Evolutionary conservation across 2,113 vertebrate genomes (phyloP), one percentile per base, ranked within the genome.

Genomic region (Crotalus viridis): DNA sequence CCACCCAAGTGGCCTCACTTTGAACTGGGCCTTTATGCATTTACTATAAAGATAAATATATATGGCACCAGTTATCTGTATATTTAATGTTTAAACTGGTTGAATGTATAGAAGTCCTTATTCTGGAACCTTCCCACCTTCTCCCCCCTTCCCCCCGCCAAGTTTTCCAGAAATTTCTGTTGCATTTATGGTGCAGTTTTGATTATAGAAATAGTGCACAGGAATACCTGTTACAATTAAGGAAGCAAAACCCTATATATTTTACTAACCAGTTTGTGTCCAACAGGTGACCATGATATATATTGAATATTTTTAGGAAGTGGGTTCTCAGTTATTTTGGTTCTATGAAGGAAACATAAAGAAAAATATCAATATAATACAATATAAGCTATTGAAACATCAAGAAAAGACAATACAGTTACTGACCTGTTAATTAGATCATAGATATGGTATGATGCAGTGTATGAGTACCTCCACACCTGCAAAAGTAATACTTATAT

Each of bases 401-500:
- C 1, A 48, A 22, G 86, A 0, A 24, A 33, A 87, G 85, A 81
- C 69, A 91, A 94, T 51, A 93, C 48, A 94, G 89, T 91, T 93
- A 97, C 98, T 96, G 92, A 98, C 98, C 97, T 97, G 93, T 1
- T 97, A 39, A 0, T 94, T 94, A 98, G 93, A 94, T 97, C 28
- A 96, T 98, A 98, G 94, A 98, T 97, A 90, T 96, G 85, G 90
- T 98, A 98, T 0, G 98, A 98, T 94, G 98, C 98, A 51, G 95
- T 98, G 92, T 97, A 98, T 55, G 98, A 98, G 95, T 98, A 96
- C 12, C 98, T 98, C 98, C 98, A 98, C 93, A 97, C 93, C 98
- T 98, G 91, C 39, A 97, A 97, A 93, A 97, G 2, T 97, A 96
- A 92, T 86, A 90, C 90, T 95, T 94, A 46, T 69, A 93, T 17